Percentiles rank a stretch among this genome's conserved stretches.
Conservation (phyloP, 2,888 invertebrate species). For the Sinopyrophorus schimmeli region DNA sequence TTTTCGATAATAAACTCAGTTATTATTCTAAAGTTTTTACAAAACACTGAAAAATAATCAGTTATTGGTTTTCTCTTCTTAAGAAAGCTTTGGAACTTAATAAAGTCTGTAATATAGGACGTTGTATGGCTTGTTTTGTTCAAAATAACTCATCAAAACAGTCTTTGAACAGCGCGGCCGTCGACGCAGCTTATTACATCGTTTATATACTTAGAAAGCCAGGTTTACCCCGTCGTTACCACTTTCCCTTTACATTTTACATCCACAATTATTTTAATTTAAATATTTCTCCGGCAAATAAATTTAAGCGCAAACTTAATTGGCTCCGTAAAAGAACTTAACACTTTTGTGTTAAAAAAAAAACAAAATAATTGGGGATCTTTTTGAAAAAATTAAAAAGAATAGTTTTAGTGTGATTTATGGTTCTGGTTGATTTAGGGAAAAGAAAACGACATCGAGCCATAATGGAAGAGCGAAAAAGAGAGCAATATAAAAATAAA, state of each 20-base stretch:
- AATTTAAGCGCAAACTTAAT: too few species aligned
- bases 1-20: conserved; percentile 37
- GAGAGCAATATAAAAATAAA: too few species aligned
- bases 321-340: too few species aligned
- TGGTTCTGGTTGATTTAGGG: too few species aligned
- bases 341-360: too few species aligned
- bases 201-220: conserved; percentile 39
- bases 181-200: conserved; percentile 38
- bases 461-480: too few species aligned
- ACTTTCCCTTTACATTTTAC: not conserved
- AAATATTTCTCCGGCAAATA: too few species aligned
- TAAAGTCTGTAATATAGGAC: conserved; percentile 36
- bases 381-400: too few species aligned
- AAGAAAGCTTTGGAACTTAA: conserved; percentile 31
- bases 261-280: too few species aligned
- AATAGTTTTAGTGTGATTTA: too few species aligned
- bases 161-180: conserved; percentile 37
- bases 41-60: conserved; percentile 46
- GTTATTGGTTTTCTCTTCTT: conserved; percentile 41
- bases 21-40: conserved; percentile 43
- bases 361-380: too few species aligned
- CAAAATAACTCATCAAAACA: conserved; percentile 47
- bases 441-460: too few species aligned
- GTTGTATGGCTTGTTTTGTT: conserved; percentile 46
- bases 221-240: conserved; percentile 25